Evolutionary conservation across 2,888 invertebrate genomes (phyloP).

Genomic region (Tenodera sinensis): DNA sequence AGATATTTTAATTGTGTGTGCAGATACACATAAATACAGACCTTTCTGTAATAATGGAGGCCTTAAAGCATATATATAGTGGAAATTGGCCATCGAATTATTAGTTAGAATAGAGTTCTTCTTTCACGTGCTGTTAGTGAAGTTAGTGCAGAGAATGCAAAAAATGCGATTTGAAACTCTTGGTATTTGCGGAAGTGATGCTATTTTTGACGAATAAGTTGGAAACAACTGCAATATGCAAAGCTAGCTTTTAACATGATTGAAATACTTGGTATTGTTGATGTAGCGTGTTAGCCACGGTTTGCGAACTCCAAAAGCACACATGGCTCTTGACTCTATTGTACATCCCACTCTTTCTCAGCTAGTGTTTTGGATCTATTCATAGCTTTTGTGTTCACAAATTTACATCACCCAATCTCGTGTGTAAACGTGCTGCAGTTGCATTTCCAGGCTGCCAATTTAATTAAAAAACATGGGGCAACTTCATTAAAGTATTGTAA

Average conservation of each 20-base stretch:
- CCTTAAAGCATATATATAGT: no score
- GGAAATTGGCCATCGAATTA: no score
- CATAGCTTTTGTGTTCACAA: background rate
- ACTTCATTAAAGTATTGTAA: no score
- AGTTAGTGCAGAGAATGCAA: no score
- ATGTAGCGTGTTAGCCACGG: background rate
- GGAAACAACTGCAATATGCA: background rate
- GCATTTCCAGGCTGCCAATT: background rate
- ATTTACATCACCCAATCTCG: background rate
- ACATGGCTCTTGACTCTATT: background rate
- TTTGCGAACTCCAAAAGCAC: background rate
- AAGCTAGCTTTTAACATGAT: background rate
- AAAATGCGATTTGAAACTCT: no score
- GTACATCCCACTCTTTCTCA: background rate
- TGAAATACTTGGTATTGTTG: background rate
- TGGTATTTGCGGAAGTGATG: no score
- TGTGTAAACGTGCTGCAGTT: background rate
- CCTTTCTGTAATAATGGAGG: no score
- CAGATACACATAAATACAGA: no score
- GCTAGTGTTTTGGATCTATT: background rate
- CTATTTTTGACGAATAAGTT: background rate
- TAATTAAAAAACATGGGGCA: background rate
- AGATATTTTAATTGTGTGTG: no score
- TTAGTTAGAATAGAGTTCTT: no score
- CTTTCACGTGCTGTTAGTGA: no score